A percentile compares a stretch with the other conserved stretches of the same genome.
These are phyloP conservation scores for Leptinotarsa rubiginosa DNA, from an alignment of 2,888 invertebrate genomes.

Conservation along the genomic window DNA sequence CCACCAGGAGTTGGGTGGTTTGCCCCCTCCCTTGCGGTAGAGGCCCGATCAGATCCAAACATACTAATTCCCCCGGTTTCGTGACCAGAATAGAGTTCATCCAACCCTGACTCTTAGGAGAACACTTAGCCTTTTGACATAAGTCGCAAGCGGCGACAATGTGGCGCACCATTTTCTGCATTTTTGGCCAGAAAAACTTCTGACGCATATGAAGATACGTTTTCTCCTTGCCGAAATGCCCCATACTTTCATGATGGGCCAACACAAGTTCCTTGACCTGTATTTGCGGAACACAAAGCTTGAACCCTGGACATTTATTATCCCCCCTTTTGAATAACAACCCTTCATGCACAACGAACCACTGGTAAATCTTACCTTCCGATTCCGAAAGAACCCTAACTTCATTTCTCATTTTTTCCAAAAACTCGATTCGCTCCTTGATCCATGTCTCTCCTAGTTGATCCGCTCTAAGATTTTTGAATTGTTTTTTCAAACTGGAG, in stretches of 20 bases:
- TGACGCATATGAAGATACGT: slow-evolving; percentile 22
- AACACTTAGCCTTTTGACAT: slow-evolving; percentile 10
- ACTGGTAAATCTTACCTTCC: neutral
- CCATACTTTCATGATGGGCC: slow-evolving; percentile 15
- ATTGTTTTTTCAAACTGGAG: slow-evolving; percentile 4
- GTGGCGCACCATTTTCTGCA: slow-evolving; percentile 7
- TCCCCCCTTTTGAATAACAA: slow-evolving; percentile 21
- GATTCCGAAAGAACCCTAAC: neutral
- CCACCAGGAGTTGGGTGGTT: slow-evolving; percentile 23
- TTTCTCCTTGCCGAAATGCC: slow-evolving; percentile 23
- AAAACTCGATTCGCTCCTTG: slow-evolving; percentile 5
- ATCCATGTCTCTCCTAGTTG: slow-evolving; percentile 7
- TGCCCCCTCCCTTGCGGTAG: slow-evolving; percentile 27
- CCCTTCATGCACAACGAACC: slow-evolving; percentile 17
- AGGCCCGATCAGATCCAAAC: slow-evolving; percentile 37
- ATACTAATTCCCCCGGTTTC: slow-evolving; percentile 27
- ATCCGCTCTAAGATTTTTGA: slow-evolving; percentile 3
- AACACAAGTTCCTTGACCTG: neutral
- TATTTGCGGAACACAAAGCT: slow-evolving; percentile 20
- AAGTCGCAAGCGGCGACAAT: slow-evolving; percentile 15
- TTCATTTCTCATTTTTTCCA: neutral
- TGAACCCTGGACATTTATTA: neutral
- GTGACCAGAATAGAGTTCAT: neutral
- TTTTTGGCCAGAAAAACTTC: slow-evolving; percentile 27
- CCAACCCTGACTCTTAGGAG: neutral